Conservation (phyloP, 2,113 vertebrate genomes). For the human region DNA sequence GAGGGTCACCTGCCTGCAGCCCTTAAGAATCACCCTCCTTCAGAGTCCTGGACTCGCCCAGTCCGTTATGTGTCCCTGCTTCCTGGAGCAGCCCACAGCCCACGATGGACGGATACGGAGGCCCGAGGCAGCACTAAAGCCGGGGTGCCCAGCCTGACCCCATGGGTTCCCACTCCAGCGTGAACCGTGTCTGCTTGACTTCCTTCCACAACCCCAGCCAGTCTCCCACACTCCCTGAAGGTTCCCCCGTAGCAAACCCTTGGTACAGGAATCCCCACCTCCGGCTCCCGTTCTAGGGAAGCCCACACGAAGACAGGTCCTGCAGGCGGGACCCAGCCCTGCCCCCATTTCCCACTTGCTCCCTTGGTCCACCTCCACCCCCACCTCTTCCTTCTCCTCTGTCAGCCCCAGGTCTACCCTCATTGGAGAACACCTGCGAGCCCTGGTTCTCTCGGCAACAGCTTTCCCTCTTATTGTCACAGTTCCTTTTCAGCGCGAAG, state of each 20-base stretch:
- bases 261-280: background rate
- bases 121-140: background rate
- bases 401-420: background rate
- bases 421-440: background rate
- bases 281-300: background rate
- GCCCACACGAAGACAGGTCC: no score
- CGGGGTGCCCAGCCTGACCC: background rate
- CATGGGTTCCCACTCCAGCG: background rate
- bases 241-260: no score
- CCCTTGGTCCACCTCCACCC: background rate
- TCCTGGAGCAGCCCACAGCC: background rate
- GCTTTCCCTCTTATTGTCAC: background rate
- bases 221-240: no score
- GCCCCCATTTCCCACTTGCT: background rate
- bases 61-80: no score
- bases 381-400: background rate
- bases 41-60: background rate
- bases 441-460: background rate
- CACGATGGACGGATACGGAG: rapidly evolving
- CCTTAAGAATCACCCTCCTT: background rate
- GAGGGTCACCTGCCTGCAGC: background rate
- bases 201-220: no score
- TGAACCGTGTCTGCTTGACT: background rate
- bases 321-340: rapidly evolving
- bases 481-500: background rate